Base-by-base conservation (phyloP, 1,140 invertebrate genomes). In the Bombus sibiricus region DNA sequence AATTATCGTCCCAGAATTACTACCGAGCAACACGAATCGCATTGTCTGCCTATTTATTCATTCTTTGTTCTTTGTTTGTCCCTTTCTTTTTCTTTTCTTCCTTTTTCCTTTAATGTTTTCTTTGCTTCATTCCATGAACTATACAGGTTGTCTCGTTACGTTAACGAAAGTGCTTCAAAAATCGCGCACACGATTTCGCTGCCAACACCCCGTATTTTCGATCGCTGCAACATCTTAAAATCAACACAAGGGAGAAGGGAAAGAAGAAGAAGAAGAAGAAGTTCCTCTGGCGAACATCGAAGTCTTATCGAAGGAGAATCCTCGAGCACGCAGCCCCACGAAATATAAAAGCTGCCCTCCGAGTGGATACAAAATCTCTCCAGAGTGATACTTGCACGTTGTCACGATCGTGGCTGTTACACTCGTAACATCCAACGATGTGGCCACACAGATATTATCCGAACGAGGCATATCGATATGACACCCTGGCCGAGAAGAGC, bases 401-500 rank as follows among this genome's bases (percentile, higher is more conserved):
- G 72, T 80, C 62, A 37, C 28, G 64, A 43, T n/a, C 64, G 25
- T 85, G 59, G 68, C 57, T 79, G 88, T 86, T 79, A 89, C 74
- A 71, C 81, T 71, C 78, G 71, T 85, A 79, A 90, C 77, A 85
- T 88, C 79, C n/a, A 72, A 75, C 79, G 73, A 84, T 79, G 62
- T 84, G 72, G 64, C 83, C 85, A 82, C 82, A 80, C 81, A 91
- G 62, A 69, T 57, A 78, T 82, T 79, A 85, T 80, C 62, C 32
- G 80, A 85, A 69, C 53, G 73, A 28, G 85, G 85, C 88, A 92
- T 80, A 53, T 53, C 47, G 47, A 53, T 53, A 86, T 84, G 88
- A 92, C 87, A 92, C 89, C 84, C 89, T 47, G 64, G 53, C n/a
- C n/a, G 71, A 83, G 25, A 59, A 82, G 78, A 84, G 83, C 89